Base-by-base conservation (phyloP, 2,113 vertebrate genomes). In the Synodontis membranacea region DNA sequence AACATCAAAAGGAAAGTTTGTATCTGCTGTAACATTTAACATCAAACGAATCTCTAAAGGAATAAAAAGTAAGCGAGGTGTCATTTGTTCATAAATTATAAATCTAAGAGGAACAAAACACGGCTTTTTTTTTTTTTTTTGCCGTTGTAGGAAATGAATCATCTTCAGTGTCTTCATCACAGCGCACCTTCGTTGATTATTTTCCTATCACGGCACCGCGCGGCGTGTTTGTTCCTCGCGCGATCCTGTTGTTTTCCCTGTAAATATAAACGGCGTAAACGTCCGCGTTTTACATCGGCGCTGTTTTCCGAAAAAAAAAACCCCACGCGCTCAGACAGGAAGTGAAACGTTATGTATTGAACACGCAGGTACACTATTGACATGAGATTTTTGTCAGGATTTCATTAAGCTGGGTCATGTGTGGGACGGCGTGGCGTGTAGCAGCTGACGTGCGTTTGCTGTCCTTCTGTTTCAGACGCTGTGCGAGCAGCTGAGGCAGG, bases 401-500 rank as follows among this genome's bases (percentile, higher is more conserved):
- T n/a, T n/a, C n/a, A n/a, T 62, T 28, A n/a, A n/a, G 4, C 31
- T 39, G 31, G 5, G 11, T 50, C 50, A 50, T 2, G 50, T 15
- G 11, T 15, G 50, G 15, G 3, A 15, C 4, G 50, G 14, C 15
- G 50, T 12, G 10, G 25, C 4, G 46, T 72, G 66, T 28, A 4
- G 66, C n/a, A 42, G 34, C 34, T 84, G 25, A 84, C 39, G 31
- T 14, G 14, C 31, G 23, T 0, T 42, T 42, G 48, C 48, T 74
- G 14, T 46, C 0, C 23, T 28, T 28, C 21, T 0, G 17, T 80
- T 80, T 0, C 88, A 99, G 98, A 97, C 97, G 0, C 94, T 99
- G 42, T 99, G 98, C 87, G 98, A 98, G 90, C 97, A 99, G 2
- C 94, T 99, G 78, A 96, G 97, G 86, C 96, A 95, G 78, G 98